phyloP scores from a whole-genome alignment of 2,888 invertebrate species.

The Polyommatus icarus region DNA sequence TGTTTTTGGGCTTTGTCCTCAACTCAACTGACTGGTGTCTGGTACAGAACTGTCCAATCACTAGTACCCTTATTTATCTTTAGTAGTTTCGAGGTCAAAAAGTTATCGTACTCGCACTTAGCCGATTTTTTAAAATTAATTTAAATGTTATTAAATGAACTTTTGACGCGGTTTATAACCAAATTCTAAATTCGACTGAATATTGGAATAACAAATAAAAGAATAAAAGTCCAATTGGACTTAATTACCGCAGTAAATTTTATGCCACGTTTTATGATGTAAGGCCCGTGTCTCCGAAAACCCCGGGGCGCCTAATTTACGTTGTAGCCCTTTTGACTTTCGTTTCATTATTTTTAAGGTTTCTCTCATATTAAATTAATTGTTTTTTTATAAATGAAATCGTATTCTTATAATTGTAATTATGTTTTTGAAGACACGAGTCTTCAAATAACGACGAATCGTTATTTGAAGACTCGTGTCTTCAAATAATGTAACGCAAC shows the following conservation, averaged over 20 bases:
- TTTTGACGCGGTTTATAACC: neutral
- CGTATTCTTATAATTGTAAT: neutral
- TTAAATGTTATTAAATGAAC: no score
- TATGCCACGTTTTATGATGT: constrained; percentile 29
- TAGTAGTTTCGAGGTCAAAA: no score
- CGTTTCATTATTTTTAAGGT: constrained; percentile 1
- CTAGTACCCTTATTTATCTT: no score
- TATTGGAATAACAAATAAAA: constrained; percentile 2
- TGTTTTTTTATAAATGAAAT: neutral
- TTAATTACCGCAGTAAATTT: constrained; percentile 24
- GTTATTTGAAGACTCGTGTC: neutral
- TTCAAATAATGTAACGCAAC: no score
- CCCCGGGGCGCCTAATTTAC: constrained; percentile 18
- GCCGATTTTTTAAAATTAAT: no score
- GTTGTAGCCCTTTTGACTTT: constrained; percentile 18
- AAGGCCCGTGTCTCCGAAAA: constrained; percentile 14
- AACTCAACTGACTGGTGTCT: no score
- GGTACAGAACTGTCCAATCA: no score
- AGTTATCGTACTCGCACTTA: no score
- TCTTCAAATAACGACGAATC: no score
- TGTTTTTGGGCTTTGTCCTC: no score
- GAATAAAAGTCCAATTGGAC: constrained; percentile 18
- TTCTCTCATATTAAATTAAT: neutral
- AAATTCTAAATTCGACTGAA: neutral
- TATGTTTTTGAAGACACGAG: neutral